phyloP scores from a whole-genome alignment of 2,797 vertebrate genomes.

The Masticophis lateralis region DNA sequence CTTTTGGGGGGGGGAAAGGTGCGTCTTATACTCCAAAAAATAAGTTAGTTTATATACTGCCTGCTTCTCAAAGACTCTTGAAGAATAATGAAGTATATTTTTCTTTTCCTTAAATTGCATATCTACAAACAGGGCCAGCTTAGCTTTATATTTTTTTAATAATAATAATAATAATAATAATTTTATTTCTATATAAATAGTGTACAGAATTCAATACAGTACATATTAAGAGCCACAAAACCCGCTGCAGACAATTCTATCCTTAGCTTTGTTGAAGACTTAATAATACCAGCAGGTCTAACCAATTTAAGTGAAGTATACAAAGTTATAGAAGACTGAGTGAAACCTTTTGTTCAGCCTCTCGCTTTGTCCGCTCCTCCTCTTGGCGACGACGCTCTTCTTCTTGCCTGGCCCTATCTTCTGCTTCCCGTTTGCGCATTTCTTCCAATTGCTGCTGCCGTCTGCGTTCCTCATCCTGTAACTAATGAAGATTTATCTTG shows the following conservation, averaged over 20 bases:
- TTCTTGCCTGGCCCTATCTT: conserved; percentile 88
- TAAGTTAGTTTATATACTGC: neutral
- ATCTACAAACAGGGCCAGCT: neutral
- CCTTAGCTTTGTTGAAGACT: neutral
- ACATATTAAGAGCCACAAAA: neutral
- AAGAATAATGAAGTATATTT: neutral
- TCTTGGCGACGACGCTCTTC: conserved; percentile 88
- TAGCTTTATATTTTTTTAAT: neutral
- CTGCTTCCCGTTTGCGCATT: conserved; percentile 89
- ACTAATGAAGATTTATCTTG: conserved; percentile 70
- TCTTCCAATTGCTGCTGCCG: conserved; percentile 96
- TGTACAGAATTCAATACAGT: neutral
- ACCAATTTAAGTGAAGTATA: conserved; percentile 23
- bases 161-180: too few relatives aligned
- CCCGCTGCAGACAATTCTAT: neutral
- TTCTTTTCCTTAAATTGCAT: neutral
- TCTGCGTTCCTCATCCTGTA: conserved; percentile 96
- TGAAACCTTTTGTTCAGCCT: conserved; percentile 90
- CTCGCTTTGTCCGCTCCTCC: conserved; percentile 85
- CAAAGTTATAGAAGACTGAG: conserved; percentile 46
- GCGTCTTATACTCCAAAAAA: too few relatives aligned
- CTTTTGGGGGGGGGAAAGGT: too few relatives aligned
- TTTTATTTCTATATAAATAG: neutral
- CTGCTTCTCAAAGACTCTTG: neutral
- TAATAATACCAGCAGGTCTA: conserved; percentile 7